phyloP scores from a whole-genome alignment of 2,113 vertebrate genomes.

The Myotis lucifugus region DNA sequence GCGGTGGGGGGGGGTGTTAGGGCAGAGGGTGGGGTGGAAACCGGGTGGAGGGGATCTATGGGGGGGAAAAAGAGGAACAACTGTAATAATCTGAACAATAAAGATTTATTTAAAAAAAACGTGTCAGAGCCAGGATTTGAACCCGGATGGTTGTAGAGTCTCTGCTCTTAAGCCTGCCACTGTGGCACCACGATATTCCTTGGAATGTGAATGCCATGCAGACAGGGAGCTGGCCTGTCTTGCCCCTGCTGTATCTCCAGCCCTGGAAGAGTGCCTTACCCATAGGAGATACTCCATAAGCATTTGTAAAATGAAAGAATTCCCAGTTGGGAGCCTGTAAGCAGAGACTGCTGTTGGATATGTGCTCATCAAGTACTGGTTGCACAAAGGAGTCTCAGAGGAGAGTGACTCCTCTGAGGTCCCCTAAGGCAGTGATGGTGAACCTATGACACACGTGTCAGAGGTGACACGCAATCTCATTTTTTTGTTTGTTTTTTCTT shows the following conservation, averaged over 20 bases:
- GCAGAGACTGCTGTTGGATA: background rate
- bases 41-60: no score
- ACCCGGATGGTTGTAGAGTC: background rate
- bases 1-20: no score
- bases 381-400: conserved; percentile 27
- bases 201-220: background rate
- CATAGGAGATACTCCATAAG: rapidly evolving
- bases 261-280: background rate
- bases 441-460: no score
- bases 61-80: no score
- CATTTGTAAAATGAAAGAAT: background rate
- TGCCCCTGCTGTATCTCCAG: no score
- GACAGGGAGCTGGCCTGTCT: background rate
- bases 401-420: background rate
- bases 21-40: no score
- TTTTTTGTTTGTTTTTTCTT: no score
- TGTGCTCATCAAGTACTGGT: background rate
- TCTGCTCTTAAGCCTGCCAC: background rate
- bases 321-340: background rate
- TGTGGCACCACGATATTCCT: background rate
- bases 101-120: background rate
- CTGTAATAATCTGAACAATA: no score
- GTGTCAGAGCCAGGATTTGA: background rate
- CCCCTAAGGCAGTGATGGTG: background rate
- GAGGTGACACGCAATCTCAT: no score